Conservation (phyloP, 2,113 vertebrate genomes). For the Atractosteus spatula region DNA sequence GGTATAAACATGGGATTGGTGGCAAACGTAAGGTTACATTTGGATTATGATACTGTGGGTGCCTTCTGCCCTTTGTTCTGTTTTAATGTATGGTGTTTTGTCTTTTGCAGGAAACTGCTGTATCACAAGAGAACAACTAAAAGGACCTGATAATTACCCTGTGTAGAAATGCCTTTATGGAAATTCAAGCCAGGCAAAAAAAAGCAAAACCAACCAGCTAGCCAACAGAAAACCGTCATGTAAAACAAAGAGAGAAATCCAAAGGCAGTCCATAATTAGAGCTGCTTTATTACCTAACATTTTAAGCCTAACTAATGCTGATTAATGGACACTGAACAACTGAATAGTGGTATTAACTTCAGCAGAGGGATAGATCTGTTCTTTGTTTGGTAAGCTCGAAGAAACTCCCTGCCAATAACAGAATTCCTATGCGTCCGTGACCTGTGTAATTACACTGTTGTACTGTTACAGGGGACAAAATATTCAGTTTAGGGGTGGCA, state of each 20-base stretch:
- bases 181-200: constrained; percentile 33
- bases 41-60: background rate
- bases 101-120: constrained; percentile 62
- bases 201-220: constrained; percentile 26
- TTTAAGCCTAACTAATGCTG: constrained; percentile 51
- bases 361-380: constrained; percentile 60
- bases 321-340: constrained; percentile 54
- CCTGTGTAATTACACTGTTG: constrained; percentile 54
- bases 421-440: constrained; percentile 62
- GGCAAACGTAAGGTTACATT: too few relatives aligned
- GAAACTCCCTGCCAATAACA: constrained; percentile 58
- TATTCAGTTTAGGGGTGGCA: constrained; percentile 33
- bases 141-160: constrained; percentile 13
- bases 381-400: constrained; percentile 59
- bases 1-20: too few relatives aligned
- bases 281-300: constrained; percentile 52
- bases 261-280: constrained; percentile 59
- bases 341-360: constrained; percentile 57
- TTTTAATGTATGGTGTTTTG: constrained; percentile 12
- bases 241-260: constrained; percentile 33
- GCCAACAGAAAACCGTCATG: constrained; percentile 28
- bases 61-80: background rate
- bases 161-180: constrained; percentile 31
- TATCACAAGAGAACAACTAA: constrained; percentile 90
- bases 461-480: constrained; percentile 42